Percentiles rank a stretch among this genome's conserved stretches.
phyloP scores from a whole-genome alignment of 2,113 vertebrate species.

The Fulica atra region DNA sequence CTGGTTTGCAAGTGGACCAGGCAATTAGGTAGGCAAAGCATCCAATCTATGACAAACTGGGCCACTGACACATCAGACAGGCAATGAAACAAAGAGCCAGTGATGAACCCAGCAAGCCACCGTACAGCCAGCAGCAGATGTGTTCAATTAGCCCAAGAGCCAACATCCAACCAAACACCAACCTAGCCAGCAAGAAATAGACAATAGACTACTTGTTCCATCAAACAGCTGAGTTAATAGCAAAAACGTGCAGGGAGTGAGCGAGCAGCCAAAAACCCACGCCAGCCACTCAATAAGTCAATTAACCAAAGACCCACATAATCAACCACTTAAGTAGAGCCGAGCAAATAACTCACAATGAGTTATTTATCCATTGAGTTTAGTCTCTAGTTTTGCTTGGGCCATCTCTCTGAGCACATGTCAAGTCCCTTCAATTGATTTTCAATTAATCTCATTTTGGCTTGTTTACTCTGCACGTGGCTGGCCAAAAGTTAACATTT shows the following conservation, averaged over 20 bases:
- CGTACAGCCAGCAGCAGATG: conserved; percentile 60
- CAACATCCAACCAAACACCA: conserved; percentile 70
- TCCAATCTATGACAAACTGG: background rate
- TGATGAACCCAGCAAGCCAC: conserved; percentile 43
- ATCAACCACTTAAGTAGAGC: conserved; percentile 61
- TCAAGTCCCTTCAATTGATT: conserved; percentile 18
- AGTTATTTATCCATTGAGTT: conserved; percentile 57
- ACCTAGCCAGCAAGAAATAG: conserved; percentile 60
- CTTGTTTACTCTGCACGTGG: background rate
- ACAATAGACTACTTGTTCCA: conserved; percentile 72
- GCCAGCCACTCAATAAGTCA: conserved; percentile 63
- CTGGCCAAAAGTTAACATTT: conserved; percentile 42
- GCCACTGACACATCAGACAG: background rate
- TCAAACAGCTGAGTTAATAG: conserved; percentile 74
- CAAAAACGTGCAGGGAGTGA: conserved; percentile 60
- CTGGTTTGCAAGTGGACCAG: background rate
- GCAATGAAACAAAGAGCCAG: conserved; percentile 55
- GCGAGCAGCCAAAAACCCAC: conserved; percentile 56
- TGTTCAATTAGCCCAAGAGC: conserved; percentile 69
- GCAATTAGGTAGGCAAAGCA: background rate
- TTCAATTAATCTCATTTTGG: conserved; percentile 46
- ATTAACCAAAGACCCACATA: conserved; percentile 68
- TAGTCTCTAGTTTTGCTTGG: conserved; percentile 31
- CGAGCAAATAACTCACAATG: conserved; percentile 42
- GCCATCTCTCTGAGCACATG: conserved; percentile 28